phyloP scores from a whole-genome alignment of 2,888 invertebrate species.

The Lasioglossum morio region DNA sequence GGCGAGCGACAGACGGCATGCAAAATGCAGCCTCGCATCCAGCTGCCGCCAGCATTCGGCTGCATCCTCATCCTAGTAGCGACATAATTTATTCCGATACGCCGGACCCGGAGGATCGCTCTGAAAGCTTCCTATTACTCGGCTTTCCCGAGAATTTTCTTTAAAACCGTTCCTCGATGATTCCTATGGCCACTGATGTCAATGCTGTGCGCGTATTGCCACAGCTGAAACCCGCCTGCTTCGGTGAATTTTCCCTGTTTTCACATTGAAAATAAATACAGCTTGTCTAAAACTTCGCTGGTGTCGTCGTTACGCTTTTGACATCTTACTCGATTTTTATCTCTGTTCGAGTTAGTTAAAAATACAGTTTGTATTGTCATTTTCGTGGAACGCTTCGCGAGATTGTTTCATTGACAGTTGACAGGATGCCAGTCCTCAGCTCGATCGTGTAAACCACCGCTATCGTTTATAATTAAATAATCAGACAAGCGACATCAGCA shows the following conservation, averaged over 20 bases:
- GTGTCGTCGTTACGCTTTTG: no score
- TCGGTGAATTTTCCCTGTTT: neutral
- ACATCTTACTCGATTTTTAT: neutral
- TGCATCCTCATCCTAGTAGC: slow-evolving; percentile 11
- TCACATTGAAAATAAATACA: no score
- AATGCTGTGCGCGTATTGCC: neutral
- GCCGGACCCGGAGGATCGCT: slow-evolving; percentile 3
- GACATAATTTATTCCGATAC: slow-evolving; percentile 23
- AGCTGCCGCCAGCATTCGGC: slow-evolving; percentile 51
- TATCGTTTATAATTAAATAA: neutral
- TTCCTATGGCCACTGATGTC: neutral
- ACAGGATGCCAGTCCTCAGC: neutral
- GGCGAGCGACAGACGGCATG: slow-evolving; percentile 71
- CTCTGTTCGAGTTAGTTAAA: neutral
- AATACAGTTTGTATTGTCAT: neutral
- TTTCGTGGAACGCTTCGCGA: neutral
- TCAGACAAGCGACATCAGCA: neutral
- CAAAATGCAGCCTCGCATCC: slow-evolving; percentile 72
- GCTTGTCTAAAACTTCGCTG: no score
- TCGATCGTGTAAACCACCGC: neutral
- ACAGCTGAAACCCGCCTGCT: no score
- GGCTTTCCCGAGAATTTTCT: slow-evolving; percentile 1
- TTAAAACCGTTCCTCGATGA: neutral
- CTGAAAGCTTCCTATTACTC: slow-evolving; percentile 7
- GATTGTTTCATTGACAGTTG: neutral